phyloP scores from a whole-genome alignment of 2,888 invertebrate species.

The Yponomeuta plumbellus region DNA sequence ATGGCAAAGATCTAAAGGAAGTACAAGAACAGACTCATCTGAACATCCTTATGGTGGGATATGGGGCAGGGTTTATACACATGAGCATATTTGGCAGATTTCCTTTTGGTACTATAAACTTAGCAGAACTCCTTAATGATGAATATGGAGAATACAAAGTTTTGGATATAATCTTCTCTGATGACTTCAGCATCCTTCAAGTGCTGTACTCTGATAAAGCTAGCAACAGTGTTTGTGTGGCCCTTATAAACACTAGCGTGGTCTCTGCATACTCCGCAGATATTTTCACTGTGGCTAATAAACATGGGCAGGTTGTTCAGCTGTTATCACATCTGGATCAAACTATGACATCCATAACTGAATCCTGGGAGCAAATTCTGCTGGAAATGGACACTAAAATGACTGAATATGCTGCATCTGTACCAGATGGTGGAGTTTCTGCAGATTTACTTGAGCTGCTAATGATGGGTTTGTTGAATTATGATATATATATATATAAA shows the following conservation, averaged over 20 bases:
- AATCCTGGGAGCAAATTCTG: constrained; percentile 96
- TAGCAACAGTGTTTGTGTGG: constrained; percentile 60
- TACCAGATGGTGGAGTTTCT: constrained; percentile 88
- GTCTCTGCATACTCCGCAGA: constrained; percentile 81
- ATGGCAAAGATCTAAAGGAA: constrained; percentile 75
- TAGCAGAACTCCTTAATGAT: constrained; percentile 74
- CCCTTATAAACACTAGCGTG: constrained; percentile 76
- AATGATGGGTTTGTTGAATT: constrained; percentile 80
- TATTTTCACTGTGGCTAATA: constrained; percentile 83
- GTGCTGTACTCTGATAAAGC: constrained; percentile 76
- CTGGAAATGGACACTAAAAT: constrained; percentile 96
- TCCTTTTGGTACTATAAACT: constrained; percentile 82
- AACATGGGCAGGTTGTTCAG: constrained; percentile 83
- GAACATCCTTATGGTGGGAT: constrained; percentile 87
- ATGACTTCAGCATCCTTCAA: constrained; percentile 82
- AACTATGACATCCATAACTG: constrained; percentile 87
- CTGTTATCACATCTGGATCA: constrained; percentile 83
- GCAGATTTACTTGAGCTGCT: constrained; percentile 94
- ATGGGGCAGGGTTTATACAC: constrained; percentile 82
- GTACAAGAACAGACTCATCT: constrained; percentile 78
- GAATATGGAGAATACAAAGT: constrained; percentile 76
- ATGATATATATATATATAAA: background rate
- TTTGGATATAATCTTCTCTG: constrained; percentile 81
- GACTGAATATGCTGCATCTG: constrained; percentile 88
- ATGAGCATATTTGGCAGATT: constrained; percentile 91